Evolutionary conservation across 2,113 vertebrate genomes (phyloP), one percentile per base, ranked within the genome.

Genomic region (Atlantisia rogersi): DNA sequence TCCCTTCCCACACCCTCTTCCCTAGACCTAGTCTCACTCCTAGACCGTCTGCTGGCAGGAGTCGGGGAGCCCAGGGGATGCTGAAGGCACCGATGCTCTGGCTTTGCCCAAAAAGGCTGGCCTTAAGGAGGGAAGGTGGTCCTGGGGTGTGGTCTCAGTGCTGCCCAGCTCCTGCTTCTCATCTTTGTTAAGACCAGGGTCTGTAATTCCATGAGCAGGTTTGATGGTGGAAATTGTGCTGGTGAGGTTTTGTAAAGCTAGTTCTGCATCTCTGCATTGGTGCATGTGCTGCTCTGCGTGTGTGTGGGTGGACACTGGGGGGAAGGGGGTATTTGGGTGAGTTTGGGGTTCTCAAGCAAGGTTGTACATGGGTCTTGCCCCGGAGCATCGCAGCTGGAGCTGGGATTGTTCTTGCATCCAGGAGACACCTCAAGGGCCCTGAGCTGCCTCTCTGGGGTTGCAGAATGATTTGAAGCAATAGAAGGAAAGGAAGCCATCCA

Each of bases 11-110:
- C 55, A 70, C 32, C 64, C 84, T 95, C 86, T 79, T 94, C 93
- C 86, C 82, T 95, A 74, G 44, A 46, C 95, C 96, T 18, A 94
- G 75, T 92, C 95, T 95, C 69, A 14, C 95, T 97, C 96, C 94
- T 58, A 82, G 95, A 55, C 68, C 7, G 26, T 87, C 92, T 88
- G 44, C 94, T 11, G 86, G 80, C 91, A 93, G 95, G 85, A 50
- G 26, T 60, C 26, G 87, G 65, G 88, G 48, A 88, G 76, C 48
- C 15, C 12, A n/a, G 64, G 71, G 83, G 93, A 70, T 69, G 60
- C 37, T 31, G 74, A 50, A 86, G 82, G 79, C 42, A 46, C 84
- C 24, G 65, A 50, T 42, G 56, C 79, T 95, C 73, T 55, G 60
- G 90, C 86, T 87, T 64, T 71, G 35, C 77, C 82, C 82, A 60